Evolutionary conservation across 1,140 invertebrate genomes (phyloP).

Genomic region (Paraescarpia echinospica): DNA sequence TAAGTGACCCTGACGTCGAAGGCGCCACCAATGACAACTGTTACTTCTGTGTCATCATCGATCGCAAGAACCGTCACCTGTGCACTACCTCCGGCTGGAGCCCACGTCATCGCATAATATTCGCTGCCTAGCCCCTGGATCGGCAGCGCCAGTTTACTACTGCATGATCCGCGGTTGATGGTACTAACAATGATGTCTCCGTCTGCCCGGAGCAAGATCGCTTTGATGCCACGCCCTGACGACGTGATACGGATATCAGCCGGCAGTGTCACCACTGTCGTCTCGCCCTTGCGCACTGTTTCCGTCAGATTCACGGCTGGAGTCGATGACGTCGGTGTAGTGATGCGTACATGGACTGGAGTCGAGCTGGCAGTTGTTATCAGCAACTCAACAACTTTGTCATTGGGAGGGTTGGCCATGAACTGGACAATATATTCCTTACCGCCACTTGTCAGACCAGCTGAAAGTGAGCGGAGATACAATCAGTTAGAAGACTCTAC

Average conservation of each 20-base stretch:
- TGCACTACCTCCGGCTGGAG: neutral
- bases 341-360: neutral
- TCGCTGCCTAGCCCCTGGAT: neutral
- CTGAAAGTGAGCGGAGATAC: neutral
- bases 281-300: neutral
- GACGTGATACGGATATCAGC: neutral
- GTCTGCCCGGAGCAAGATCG: neutral
- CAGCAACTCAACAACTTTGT: neutral
- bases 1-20: neutral
- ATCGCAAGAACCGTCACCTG: neutral
- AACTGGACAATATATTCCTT: neutral
- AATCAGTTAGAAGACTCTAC: neutral
- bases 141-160: neutral
- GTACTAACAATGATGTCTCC: neutral
- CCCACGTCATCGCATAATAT: conserved; percentile 14
- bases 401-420: neutral
- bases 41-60: neutral
- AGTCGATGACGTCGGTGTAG: neutral
- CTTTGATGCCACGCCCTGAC: neutral
- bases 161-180: conserved; percentile 12
- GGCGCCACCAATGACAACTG: neutral
- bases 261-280: neutral
- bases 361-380: neutral
- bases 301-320: neutral
- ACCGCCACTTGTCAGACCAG: neutral